A percentile compares a stretch with the other conserved stretches of the same genome.
Evolutionary conservation across 2,888 invertebrate genomes (phyloP).

Genomic region (Polyommatus icarus): DNA sequence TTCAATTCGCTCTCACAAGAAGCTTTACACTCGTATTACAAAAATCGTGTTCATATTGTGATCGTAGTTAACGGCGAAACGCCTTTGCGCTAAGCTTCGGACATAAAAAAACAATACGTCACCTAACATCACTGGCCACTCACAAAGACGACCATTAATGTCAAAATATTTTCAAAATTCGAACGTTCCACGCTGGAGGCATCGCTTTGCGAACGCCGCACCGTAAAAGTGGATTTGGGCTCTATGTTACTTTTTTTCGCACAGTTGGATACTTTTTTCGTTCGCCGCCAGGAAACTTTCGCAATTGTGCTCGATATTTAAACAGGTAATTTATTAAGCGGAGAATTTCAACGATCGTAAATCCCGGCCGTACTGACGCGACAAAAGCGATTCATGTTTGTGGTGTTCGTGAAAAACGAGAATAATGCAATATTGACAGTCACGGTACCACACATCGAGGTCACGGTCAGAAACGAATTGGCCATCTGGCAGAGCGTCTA

Average conservation of each 20-base stretch:
- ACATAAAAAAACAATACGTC: slow-evolving; percentile 58
- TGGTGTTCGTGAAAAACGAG: slow-evolving; percentile 27
- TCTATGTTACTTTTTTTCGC: slow-evolving; percentile 38
- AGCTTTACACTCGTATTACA: slow-evolving; percentile 32
- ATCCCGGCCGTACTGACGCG: slow-evolving; percentile 29
- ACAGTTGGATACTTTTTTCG: slow-evolving; percentile 43
- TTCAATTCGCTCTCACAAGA: slow-evolving; percentile 25
- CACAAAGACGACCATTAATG: slow-evolving; percentile 71
- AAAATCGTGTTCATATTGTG: slow-evolving; percentile 33
- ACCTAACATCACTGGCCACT: slow-evolving; percentile 55
- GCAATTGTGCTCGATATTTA: slow-evolving; percentile 42
- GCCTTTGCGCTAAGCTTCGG: slow-evolving; percentile 45
- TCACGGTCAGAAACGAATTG: slow-evolving; percentile 13
- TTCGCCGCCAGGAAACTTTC: slow-evolving; percentile 43
- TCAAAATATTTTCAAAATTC: slow-evolving; percentile 79
- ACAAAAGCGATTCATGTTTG: slow-evolving; percentile 31
- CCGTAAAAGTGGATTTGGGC: slow-evolving; percentile 40
- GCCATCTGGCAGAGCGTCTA: slow-evolving; percentile 14
- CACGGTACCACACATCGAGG: slow-evolving; percentile 27
- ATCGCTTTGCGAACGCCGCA: slow-evolving; percentile 61
- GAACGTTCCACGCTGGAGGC: slow-evolving; percentile 63
- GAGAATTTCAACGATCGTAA: slow-evolving; percentile 34
- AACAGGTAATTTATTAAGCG: slow-evolving; percentile 42
- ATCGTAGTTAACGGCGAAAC: slow-evolving; percentile 40
- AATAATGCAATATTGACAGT: slow-evolving; percentile 29